Base-by-base conservation (phyloP, 2,888 invertebrate species). In the Eupithecia exiguata region DNA sequence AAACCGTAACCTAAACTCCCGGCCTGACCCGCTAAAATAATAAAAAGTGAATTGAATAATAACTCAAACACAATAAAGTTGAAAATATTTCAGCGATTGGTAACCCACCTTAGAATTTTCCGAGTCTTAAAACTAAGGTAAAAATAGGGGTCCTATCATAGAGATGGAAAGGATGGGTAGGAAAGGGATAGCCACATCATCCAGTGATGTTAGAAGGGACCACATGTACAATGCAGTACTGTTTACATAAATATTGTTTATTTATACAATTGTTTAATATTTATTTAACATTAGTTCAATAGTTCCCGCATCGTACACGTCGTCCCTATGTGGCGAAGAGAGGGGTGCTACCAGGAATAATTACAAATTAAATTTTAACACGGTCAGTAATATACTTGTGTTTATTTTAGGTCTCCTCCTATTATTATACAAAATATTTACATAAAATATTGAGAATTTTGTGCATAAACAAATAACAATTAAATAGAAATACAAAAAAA, bases 391-490 rank as follows among this genome's bases (percentile, higher is more conserved):
- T 95, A 95, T 95, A 95, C 95, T 94, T 94, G 89, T 93, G 90
- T 93, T 95, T 95, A 92, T 95, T 95, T 89, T 93, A 94, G 89
- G 92, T 90, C 90, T 93, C 91, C 91, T 93, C 90, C 94, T 95
- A 94, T 94, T 90, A 94, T 94, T 90, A 93, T 95, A 95, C 94
- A 95, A 94, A 95, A 94, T 94, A 95, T 95, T 93, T 95, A 95
- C 95, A 95, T 94, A 93, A 92, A 93, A 94, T 94, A 94, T 94
- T 92, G 94, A 95, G 93, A 94, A 93, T 94, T 80, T 80, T 94
- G 95, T 95, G 95, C 95, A 94, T 94, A 94, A 95, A 94, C 94
- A 94, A 94, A 94, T 94, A 94, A 95, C 95, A 95, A 93, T 94
- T 94, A 94, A 94, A 94, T 93, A 93, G 92, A 92, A 91, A 93